Evolutionary conservation across 2,888 invertebrate species (phyloP), one percentile per base, ranked within the genome.

Genomic region (Meandrusa payeni): DNA sequence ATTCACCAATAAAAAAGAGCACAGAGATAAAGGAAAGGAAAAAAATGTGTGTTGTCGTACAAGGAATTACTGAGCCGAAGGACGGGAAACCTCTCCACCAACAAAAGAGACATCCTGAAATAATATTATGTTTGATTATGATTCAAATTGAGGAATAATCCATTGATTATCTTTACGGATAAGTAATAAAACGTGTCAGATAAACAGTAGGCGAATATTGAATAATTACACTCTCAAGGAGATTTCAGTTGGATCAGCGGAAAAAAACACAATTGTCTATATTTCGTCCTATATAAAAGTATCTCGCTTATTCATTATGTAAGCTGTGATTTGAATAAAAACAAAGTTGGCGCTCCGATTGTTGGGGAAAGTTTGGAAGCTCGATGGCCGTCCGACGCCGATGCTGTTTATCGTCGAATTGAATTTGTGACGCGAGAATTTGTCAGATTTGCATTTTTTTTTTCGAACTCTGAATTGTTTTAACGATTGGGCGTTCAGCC

Each of bases 271-370:
- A 31, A 36, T 34, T 41, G 31, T 29, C 37, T 31, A 9, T 22
- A 13, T 33, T 29, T 41, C 27, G 32, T n/a, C 12, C 26, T 20
- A 31, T 19, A 40, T 17, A 17, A 11, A 40, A 31, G 20, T 20
- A 12, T 36, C 7, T 13, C 29, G 24, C 24, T 37, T 26, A 38
- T 43, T 43, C 38, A 43, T 43, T 43, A 43, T 43, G 43, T 43
- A 38, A 38, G 38, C 32, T 32, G 31, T 26, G 42, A 43, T 43
- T 43, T 43, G 43, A 43, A 43, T 43, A 43, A 43, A 37, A 43
- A 43, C 37, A 43, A 43, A 43, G 37, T 43, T 43, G 24, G 12
- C 29, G 19, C 10, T 31, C 15, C 23, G 13, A 37, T 37, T 24
- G 37, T 31, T 23, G 20, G 37, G 12, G 13, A 9, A 31, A 43